Base-by-base conservation (phyloP, 2,113 vertebrate genomes). In the Osmerus eperlanus region DNA sequence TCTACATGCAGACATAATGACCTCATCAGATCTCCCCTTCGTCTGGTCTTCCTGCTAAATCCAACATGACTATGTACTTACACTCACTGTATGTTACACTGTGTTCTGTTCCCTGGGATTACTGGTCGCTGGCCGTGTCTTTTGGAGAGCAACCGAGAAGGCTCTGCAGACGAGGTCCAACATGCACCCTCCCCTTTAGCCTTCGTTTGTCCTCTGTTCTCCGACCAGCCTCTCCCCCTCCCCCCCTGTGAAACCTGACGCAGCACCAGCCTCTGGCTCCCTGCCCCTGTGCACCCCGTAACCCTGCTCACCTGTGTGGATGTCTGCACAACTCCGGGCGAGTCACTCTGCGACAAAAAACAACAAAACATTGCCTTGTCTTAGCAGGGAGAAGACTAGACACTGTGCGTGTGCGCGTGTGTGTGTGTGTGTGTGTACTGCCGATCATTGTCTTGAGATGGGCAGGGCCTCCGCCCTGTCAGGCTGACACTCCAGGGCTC, bases 201-300 rank as follows among this genome's bases (percentile, higher is more conserved):
- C 75, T 53, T 14, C 8, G 63, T 12, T 12, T 29, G 67, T 68
- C 68, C 75, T 82, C 78, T 78, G 73, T 77, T 70, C 67, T 75
- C 71, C 78, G 67, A 76, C 72, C 80, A 83, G 85, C 79, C 51
- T 71, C 67, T 60, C 51, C 67, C 71, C 75, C 28, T 51, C 47
- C 6, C 52, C 67, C 9, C 41, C 0, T 2, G 75, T 86, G 88
- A 86, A 89, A 89, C 81, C 77, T 76, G 78, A 88, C 77, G 77
- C 70, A 23, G n/a, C 75, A 70, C 65, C 65, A 77, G 75, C 80
- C 71, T 81, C 79, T 85, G 84, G 84, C 74, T 72, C 65, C 56
- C 74, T 82, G 81, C 86, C 87, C 83, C 68, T 71, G 2, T 66
- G 70, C 72, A 79, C 80, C 78, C 77, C 55, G 63, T 85, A 77